Evolutionary conservation across 2,888 invertebrate genomes (phyloP).

Genomic region (Platerodrilus igneus): DNA sequence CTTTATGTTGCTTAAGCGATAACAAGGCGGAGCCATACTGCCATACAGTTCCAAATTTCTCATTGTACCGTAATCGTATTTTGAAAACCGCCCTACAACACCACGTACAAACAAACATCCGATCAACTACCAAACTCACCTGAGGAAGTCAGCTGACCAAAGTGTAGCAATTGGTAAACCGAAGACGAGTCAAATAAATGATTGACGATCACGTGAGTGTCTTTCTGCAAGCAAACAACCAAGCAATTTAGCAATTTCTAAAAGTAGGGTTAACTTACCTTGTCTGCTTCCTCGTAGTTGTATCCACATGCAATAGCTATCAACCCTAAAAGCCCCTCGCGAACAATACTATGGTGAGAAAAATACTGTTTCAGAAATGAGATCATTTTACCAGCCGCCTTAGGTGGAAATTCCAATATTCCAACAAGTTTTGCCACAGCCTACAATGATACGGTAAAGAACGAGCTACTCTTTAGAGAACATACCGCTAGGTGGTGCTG

Average conservation of each 20-base stretch:
- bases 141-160: constrained; percentile 50
- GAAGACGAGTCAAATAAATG: constrained; percentile 41
- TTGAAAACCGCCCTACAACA: constrained; percentile 42
- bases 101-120: no score
- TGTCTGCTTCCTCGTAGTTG: constrained; percentile 23
- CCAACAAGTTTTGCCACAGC: constrained; percentile 16
- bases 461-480: neutral
- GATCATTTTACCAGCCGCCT: no score
- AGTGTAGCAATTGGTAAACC: constrained; percentile 51
- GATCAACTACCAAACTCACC: no score
- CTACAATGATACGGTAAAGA: no score
- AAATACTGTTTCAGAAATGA: neutral
- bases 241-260: constrained; percentile 1
- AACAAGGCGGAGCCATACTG: constrained; percentile 50
- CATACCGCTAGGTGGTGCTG: constrained; percentile 10
- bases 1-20: constrained; percentile 51
- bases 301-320: constrained; percentile 19
- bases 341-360: no score
- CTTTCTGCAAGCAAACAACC: constrained; percentile 3
- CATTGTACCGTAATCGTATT: constrained; percentile 47
- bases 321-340: no score
- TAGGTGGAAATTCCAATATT: constrained; percentile 23
- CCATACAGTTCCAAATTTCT: constrained; percentile 50
- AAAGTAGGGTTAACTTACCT: constrained; percentile 16
- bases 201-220: neutral